Evolutionary conservation across 2,888 invertebrate species (phyloP).

Genomic region (Ephialtes manifestator): DNA sequence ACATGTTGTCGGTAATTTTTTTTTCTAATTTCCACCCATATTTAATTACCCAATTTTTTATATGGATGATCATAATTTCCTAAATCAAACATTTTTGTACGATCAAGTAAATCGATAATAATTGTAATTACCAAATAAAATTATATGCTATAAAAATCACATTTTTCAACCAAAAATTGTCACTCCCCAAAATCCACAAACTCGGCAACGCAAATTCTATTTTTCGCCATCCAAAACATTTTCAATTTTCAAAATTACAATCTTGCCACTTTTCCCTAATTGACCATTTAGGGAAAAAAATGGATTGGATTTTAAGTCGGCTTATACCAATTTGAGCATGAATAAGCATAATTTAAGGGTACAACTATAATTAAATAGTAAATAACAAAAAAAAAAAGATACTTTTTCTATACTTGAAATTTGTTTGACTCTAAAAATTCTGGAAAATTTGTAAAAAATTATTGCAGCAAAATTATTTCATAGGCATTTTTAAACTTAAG

Average conservation of each 20-base stretch:
- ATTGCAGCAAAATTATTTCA: too few relatives aligned
- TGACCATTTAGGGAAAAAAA: background rate
- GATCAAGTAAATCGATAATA: too few relatives aligned
- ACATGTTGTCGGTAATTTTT: too few relatives aligned
- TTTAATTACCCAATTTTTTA: too few relatives aligned
- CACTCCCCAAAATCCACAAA: background rate
- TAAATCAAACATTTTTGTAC: too few relatives aligned
- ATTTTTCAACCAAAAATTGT: background rate
- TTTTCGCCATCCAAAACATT: background rate
- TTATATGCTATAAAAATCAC: too few relatives aligned
- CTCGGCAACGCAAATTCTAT: background rate
- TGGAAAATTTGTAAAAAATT: too few relatives aligned
- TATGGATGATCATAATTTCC: background rate
- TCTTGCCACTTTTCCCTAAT: conserved; percentile 14
- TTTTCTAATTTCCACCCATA: too few relatives aligned
- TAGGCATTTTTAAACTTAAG: too few relatives aligned
- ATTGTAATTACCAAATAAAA: too few relatives aligned
- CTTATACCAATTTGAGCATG: background rate
- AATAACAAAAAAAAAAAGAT: background rate
- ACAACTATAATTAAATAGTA: background rate
- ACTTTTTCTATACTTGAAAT: background rate
- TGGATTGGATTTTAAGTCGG: background rate
- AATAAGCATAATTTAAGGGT: background rate
- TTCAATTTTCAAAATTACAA: background rate
- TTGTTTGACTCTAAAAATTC: background rate